Conservation (phyloP, 2,888 invertebrate species). For the Nasonia oneida region DNA sequence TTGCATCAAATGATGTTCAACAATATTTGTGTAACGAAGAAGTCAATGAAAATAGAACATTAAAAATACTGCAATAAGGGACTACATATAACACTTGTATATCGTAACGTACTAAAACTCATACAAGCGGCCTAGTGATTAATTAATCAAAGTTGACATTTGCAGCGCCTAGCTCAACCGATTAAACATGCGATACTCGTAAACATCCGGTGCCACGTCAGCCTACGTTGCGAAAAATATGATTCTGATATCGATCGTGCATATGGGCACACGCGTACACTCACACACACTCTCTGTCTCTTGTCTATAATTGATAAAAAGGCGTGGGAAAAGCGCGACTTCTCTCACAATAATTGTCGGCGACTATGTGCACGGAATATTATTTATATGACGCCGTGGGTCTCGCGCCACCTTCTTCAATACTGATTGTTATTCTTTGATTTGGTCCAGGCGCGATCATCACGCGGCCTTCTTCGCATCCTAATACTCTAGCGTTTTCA, state of each 20-base stretch:
- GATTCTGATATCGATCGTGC: conserved; percentile 25
- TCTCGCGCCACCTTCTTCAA: background rate
- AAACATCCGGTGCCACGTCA: background rate
- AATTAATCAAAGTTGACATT: too few relatives aligned
- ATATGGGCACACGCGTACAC: background rate
- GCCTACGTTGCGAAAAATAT: conserved; percentile 48
- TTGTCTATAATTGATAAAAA: conserved; percentile 48
- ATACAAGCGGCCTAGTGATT: too few relatives aligned
- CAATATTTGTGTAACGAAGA: background rate
- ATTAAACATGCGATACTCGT: background rate
- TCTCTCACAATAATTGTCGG: conserved; percentile 15
- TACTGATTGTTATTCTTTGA: conserved; percentile 46
- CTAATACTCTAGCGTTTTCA: background rate
- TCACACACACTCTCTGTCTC: background rate
- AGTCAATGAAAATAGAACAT: background rate
- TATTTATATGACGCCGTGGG: background rate
- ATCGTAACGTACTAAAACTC: too few relatives aligned
- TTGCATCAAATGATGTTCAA: background rate
- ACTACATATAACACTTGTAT: too few relatives aligned
- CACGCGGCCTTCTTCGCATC: conserved; percentile 12
- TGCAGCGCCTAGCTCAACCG: too few relatives aligned
- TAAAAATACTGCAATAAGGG: too few relatives aligned
- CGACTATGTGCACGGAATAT: background rate
- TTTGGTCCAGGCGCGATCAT: conserved; percentile 52
- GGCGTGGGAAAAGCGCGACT: conserved; percentile 25